Conservation (phyloP, 2,797 vertebrate genomes). For the Knipowitschia caucasica region DNA sequence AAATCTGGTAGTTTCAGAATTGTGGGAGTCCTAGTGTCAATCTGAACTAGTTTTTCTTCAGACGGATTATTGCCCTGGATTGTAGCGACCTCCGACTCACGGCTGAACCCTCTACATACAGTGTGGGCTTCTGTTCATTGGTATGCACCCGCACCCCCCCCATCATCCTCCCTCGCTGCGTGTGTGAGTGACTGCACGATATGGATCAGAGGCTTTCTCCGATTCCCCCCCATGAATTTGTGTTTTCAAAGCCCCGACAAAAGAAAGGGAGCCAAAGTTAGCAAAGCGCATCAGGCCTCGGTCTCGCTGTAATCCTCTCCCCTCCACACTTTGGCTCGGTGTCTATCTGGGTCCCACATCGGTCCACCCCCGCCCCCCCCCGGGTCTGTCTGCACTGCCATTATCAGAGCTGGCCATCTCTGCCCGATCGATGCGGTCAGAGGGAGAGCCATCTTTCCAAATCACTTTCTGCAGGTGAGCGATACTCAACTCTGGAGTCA, state of each 20-base stretch:
- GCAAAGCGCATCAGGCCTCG: constrained; percentile 45
- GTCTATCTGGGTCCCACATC: constrained; percentile 26
- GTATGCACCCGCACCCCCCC: constrained; percentile 7
- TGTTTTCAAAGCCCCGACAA: constrained; percentile 54
- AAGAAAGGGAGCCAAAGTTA: constrained; percentile 56
- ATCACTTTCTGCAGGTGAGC: constrained; percentile 5
- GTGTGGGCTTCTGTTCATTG: constrained; percentile 39
- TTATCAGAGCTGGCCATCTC: constrained; percentile 62
- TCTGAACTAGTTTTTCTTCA: no score
- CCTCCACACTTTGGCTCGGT: constrained; percentile 20
- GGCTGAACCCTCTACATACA: no score
- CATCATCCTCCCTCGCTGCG: constrained; percentile 21
- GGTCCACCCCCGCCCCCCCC: constrained; percentile 35
- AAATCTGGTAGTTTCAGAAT: no score
- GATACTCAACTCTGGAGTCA: background rate
- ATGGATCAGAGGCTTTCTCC: constrained; percentile 58
- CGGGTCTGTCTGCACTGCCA: constrained; percentile 41
- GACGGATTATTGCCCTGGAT: no score
- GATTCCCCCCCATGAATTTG: constrained; percentile 47
- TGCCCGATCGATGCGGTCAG: constrained; percentile 63
- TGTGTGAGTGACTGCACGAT: constrained; percentile 23
- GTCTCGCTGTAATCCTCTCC: constrained; percentile 47
- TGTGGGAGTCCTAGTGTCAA: no score
- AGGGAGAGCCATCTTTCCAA: constrained; percentile 7
- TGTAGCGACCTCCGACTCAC: no score